Evolutionary conservation across 2,888 invertebrate species (phyloP).

Genomic region (Clunio marinus): DNA sequence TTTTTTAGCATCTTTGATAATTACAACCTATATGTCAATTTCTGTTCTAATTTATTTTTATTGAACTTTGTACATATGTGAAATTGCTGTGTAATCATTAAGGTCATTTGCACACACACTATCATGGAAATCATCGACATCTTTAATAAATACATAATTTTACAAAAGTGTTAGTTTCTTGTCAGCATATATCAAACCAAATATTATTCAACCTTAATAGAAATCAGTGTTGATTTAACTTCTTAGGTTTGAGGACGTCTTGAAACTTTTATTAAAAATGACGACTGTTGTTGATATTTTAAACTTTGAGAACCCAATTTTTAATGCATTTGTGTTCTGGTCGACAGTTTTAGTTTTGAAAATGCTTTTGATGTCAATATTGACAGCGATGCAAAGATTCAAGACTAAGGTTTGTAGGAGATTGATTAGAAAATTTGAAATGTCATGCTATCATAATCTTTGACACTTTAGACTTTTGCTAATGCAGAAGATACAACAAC

Average conservation of each 20-base stretch:
- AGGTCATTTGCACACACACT: neutral
- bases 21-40: slow-evolving; percentile 3
- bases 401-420: slow-evolving; percentile 43
- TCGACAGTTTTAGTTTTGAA: slow-evolving; percentile 45
- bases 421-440: slow-evolving; percentile 39
- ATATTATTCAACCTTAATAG: too few relatives aligned
- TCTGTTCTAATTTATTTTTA: neutral
- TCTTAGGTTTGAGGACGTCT: neutral
- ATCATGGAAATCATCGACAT: too few relatives aligned
- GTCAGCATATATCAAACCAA: too few relatives aligned
- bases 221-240: neutral
- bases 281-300: neutral
- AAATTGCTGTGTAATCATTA: neutral
- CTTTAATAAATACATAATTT: too few relatives aligned
- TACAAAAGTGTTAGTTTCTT: too few relatives aligned
- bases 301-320: slow-evolving; percentile 42
- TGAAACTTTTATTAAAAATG: too few relatives aligned
- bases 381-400: slow-evolving; percentile 44
- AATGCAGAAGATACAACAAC: slow-evolving; percentile 53
- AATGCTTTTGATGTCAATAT: slow-evolving; percentile 45
- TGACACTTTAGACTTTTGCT: slow-evolving; percentile 53
- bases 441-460: slow-evolving; percentile 36
- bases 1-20: neutral
- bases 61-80: neutral
- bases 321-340: slow-evolving; percentile 45